Percentiles rank a stretch among this genome's conserved stretches.
These are phyloP conservation scores for Hyles vespertilio DNA, from an alignment of 1,140 invertebrate species.

Conservation along the genomic window DNA sequence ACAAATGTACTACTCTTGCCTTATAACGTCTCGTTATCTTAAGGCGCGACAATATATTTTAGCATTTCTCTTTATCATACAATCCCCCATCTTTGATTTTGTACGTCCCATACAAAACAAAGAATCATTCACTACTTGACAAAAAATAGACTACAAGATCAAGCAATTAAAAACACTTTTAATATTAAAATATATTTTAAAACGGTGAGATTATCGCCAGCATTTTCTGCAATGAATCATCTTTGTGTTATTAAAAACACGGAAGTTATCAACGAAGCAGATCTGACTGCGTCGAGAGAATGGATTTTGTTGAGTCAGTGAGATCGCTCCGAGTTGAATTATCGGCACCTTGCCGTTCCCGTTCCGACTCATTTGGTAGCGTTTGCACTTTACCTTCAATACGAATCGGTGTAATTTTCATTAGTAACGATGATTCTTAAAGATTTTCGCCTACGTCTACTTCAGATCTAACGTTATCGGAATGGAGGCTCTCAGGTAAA, in stretches of 20 bases:
- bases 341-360: constrained; percentile 36
- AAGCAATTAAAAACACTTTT: too few species aligned
- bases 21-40: too few species aligned
- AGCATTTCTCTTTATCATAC: too few species aligned
- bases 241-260: constrained; percentile 28
- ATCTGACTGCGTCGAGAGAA: constrained; percentile 38
- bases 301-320: constrained; percentile 41
- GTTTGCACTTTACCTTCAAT: constrained; percentile 33
- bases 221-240: not conserved
- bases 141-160: too few species aligned
- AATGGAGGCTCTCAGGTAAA: not conserved
- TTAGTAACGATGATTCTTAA: constrained; percentile 28
- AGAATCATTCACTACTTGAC: too few species aligned
- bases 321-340: constrained; percentile 35
- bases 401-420: constrained; percentile 30
- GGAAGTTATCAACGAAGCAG: constrained; percentile 28
- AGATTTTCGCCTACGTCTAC: constrained; percentile 16
- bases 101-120: too few species aligned
- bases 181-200: too few species aligned
- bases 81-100: too few species aligned
- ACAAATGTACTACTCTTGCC: too few species aligned
- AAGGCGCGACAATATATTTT: too few species aligned
- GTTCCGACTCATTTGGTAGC: constrained; percentile 33
- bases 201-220: too few species aligned
- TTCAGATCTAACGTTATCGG: constrained; percentile 2